Conservation (phyloP, 2,113 vertebrate species). For the Theristicus caerulescens region DNA sequence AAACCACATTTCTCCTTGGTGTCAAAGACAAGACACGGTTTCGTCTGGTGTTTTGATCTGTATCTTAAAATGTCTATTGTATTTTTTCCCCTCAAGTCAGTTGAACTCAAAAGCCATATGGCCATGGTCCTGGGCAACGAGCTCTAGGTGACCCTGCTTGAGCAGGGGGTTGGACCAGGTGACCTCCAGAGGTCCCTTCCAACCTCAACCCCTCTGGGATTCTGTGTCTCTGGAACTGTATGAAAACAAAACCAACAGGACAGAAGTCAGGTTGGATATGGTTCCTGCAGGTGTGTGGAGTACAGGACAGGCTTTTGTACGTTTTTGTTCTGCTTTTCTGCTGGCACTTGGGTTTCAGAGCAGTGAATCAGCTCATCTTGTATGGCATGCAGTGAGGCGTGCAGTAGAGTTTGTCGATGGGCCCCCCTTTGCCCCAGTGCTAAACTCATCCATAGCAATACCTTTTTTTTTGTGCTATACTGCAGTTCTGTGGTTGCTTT, state of each 20-base stretch:
- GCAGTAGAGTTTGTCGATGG: not conserved
- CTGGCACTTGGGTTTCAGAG: not conserved
- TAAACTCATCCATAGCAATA: not conserved
- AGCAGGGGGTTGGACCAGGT: not conserved
- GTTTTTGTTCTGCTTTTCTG: not conserved
- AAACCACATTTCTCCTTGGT: fast-evolving
- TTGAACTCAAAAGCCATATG: not conserved
- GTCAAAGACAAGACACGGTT: not conserved
- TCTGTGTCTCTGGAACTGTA: not conserved
- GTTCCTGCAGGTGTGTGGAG: not conserved
- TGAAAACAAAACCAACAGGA: not conserved
- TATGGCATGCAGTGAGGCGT: not conserved
- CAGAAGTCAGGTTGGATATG: not conserved
- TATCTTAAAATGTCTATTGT: fast-evolving
- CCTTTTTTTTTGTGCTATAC: not conserved
- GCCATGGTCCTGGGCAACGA: too few species aligned
- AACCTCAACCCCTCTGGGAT: not conserved
- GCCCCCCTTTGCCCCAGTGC: not conserved
- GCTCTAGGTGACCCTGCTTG: not conserved
- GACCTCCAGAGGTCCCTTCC: not conserved
- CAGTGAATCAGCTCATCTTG: not conserved
- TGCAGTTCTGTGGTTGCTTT: fast-evolving
- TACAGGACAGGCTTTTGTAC: not conserved
- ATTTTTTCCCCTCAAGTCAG: not conserved
- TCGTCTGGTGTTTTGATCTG: not conserved